Percentiles rank a stretch among this genome's conserved stretches.
Evolutionary conservation across 1,140 invertebrate genomes (phyloP).

Genomic region (Euura saliciscinereae): DNA sequence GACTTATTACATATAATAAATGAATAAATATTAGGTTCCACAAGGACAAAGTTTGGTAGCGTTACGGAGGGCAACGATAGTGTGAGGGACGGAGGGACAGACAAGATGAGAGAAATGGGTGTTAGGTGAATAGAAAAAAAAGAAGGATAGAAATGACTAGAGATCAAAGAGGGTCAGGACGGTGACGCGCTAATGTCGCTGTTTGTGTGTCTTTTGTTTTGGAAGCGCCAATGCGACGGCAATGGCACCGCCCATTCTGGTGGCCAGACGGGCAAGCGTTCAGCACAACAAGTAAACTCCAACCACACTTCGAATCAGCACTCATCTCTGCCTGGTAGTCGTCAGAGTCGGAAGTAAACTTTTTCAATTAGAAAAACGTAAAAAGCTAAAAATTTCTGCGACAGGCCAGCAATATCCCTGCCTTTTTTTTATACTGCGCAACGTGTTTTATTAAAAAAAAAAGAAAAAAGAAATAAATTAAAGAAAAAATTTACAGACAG

Average conservation of each 20-base stretch:
- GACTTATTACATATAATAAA: neutral
- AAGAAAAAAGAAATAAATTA: too few relatives aligned
- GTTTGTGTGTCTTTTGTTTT: slow-evolving; percentile 54
- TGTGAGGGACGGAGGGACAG: neutral
- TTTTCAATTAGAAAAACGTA: neutral
- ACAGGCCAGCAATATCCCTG: slow-evolving; percentile 4
- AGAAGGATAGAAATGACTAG: too few relatives aligned
- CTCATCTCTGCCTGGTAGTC: slow-evolving; percentile 25
- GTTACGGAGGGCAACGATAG: neutral
- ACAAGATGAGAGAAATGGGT: neutral
- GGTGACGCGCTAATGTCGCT: slow-evolving; percentile 50
- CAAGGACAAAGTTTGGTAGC: neutral
- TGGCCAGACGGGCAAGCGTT: slow-evolving; percentile 44
- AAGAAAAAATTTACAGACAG: neutral
- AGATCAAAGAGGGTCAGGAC: slow-evolving; percentile 6
- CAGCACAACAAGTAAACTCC: slow-evolving; percentile 43
- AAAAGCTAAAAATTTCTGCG: neutral
- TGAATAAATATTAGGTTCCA: neutral
- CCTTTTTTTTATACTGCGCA: neutral
- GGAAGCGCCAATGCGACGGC: slow-evolving; percentile 52
- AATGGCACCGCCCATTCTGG: slow-evolving; percentile 41
- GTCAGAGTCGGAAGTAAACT: slow-evolving; percentile 22
- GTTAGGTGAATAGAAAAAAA: neutral
- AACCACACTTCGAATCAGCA: slow-evolving; percentile 16
- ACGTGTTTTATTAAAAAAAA: too few relatives aligned